Evolutionary conservation across 2,888 invertebrate species (phyloP).

Genomic region (Tetragonisca angustula): DNA sequence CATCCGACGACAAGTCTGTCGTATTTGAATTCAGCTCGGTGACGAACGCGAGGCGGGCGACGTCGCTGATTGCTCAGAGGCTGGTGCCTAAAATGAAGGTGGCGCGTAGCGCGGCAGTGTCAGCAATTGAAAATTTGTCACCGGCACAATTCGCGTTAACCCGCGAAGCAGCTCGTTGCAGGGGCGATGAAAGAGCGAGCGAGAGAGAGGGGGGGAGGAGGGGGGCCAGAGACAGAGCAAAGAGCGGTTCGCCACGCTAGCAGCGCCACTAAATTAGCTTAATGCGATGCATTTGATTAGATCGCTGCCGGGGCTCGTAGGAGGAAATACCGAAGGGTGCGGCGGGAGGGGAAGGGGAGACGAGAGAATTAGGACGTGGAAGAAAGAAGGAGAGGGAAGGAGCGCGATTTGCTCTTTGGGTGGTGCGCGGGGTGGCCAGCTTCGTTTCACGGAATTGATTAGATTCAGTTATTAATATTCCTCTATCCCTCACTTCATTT

Average conservation of each 20-base stretch:
- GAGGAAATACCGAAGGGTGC: constrained; percentile 55
- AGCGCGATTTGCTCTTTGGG: constrained; percentile 65
- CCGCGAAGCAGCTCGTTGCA: constrained; percentile 58
- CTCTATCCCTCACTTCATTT: constrained; percentile 83
- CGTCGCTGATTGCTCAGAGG: constrained; percentile 24
- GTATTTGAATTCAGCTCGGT: neutral
- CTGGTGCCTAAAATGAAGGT: constrained; percentile 11
- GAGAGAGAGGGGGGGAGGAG: constrained; percentile 30
- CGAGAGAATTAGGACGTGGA: constrained; percentile 48
- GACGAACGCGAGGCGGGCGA: neutral
- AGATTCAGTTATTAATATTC: constrained; percentile 84
- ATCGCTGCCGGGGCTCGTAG: constrained; percentile 72
- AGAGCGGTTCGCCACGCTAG: constrained; percentile 73
- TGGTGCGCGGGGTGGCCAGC: constrained; percentile 75
- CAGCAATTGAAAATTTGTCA: constrained; percentile 68
- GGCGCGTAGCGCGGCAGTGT: constrained; percentile 30
- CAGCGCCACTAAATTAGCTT: constrained; percentile 79
- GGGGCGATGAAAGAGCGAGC: constrained; percentile 41
- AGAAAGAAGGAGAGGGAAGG: constrained; percentile 37
- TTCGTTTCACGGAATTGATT: constrained; percentile 82
- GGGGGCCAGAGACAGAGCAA: constrained; percentile 33
- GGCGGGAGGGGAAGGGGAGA: constrained; percentile 30
- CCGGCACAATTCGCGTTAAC: constrained; percentile 61
- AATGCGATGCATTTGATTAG: constrained; percentile 82
- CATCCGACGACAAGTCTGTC: too few species aligned